A percentile compares a stretch with the other conserved stretches of the same genome.
These are phyloP conservation scores for Calyptomena viridis DNA, from an alignment of 2,113 vertebrate species.

Conservation along the genomic window DNA sequence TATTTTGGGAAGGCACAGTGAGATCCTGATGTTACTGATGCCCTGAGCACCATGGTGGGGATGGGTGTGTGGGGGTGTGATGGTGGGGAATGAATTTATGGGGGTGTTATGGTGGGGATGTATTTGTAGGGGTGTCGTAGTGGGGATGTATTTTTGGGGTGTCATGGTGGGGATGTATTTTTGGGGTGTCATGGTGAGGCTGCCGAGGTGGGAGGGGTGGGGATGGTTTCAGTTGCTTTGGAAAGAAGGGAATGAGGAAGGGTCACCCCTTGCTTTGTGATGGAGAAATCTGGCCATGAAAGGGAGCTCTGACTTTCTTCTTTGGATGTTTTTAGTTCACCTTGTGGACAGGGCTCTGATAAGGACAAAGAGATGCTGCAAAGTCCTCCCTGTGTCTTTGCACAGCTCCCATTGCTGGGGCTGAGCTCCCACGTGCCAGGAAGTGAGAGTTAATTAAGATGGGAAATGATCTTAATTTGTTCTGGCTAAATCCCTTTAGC, in stretches of 20 bases:
- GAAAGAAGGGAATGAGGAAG: not conserved
- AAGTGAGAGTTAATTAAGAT: not conserved
- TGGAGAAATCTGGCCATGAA: accelerated
- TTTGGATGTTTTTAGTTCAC: accelerated
- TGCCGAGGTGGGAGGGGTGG: not conserved
- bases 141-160: no score
- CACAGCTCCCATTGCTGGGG: not conserved
- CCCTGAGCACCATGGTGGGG: accelerated
- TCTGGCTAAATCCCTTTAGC: not conserved
- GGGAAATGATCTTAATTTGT: not conserved
- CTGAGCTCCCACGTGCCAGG: not conserved
- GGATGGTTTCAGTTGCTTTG: not conserved
- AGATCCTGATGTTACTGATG: accelerated
- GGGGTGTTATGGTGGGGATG: no score
- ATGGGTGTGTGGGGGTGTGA: accelerated
- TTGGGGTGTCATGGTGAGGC: not conserved
- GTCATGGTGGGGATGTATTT: no score
- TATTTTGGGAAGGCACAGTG: not conserved
- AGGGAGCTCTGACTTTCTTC: not conserved
- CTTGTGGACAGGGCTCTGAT: not conserved
- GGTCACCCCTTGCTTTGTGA: not conserved
- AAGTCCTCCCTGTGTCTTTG: not conserved
- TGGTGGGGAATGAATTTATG: not conserved
- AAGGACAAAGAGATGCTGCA: accelerated
- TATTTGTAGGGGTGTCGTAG: not conserved